Base-by-base conservation (phyloP, 2,113 vertebrate species). In the Antigone vipio region DNA sequence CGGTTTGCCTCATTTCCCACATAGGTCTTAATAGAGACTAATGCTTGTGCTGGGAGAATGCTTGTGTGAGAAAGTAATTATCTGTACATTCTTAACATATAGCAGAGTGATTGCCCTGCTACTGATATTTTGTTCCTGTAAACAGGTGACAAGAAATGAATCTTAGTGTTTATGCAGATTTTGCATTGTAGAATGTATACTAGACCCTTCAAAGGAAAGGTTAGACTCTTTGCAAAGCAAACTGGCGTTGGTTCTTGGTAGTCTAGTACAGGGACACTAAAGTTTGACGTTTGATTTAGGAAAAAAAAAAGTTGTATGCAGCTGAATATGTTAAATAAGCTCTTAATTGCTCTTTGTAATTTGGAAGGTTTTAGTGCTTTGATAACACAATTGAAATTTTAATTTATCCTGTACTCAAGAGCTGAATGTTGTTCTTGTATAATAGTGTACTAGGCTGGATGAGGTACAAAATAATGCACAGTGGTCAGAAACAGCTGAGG, bases 101-200 rank as follows among this genome's bases (percentile, higher is more conserved):
- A 92, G 97, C 95, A 97, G 95, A 87, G 96, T 91, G 91, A 55
- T 66, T 85, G 91, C 96, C 84, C 92, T 96, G 96, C 96, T 97
- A 40, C 93, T 94, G 93, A 83, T 94, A 92, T 12, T 96, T 93
- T 94, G 94, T 97, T 97, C 95, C 96, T 97, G 94, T 97, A 96
- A 96, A 92, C 95, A 96, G 96, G 96, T 96, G 95, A 97, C 94
- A 95, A 97, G 89, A 97, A 92, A 91, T 95, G 84, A 97, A 96
- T 89, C 87, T 95, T 95, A 89, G 94, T 77, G 84, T 97, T 97
- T 96, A 97, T 97, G 94, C 96, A 97, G 94, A 96, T 97, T 96
- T 96, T 95, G 97, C 97, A 96, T 96, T 94, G 94, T 95, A 95
- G 96, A 97, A 96, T 97, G 96, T 97, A 97, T 96, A 94, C 96